Evolutionary conservation across 2,888 invertebrate genomes (phyloP).

Genomic region (Laspeyria flexula): DNA sequence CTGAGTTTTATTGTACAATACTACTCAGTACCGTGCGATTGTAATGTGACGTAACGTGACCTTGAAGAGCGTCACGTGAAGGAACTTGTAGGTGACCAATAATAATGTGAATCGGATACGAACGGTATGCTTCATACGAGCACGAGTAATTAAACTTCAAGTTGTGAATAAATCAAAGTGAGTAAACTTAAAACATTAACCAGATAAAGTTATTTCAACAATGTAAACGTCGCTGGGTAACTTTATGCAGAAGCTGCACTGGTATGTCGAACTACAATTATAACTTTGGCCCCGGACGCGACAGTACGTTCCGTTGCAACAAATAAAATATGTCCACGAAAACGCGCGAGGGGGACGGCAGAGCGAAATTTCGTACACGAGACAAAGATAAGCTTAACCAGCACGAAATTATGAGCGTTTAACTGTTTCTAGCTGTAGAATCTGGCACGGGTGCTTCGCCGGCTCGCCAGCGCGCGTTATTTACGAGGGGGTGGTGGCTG

Average conservation of each 20-base stretch:
- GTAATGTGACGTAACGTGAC: not conserved
- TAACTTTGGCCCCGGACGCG: constrained; percentile 82
- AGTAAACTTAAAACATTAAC: constrained; percentile 75
- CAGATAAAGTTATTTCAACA: constrained; percentile 79
- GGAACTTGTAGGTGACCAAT: not conserved
- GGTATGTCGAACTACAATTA: constrained; percentile 85
- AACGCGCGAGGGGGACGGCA: constrained; percentile 78
- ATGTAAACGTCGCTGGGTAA: constrained; percentile 75
- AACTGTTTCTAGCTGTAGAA: constrained; percentile 86
- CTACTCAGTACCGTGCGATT: not conserved
- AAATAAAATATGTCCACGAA: constrained; percentile 83
- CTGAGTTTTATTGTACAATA: not conserved
- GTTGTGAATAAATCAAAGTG: constrained; percentile 47
- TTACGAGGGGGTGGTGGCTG: constrained; percentile 80
- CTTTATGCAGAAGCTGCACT: constrained; percentile 81
- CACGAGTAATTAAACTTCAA: constrained; percentile 37
- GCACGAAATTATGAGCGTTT: constrained; percentile 86
- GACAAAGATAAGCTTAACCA: constrained; percentile 86
- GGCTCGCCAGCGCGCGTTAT: constrained; percentile 85
- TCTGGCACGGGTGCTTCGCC: constrained; percentile 86
- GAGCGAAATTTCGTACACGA: constrained; percentile 83
- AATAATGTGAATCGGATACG: not conserved
- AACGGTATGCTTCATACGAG: constrained; percentile 14
- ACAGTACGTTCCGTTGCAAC: constrained; percentile 75
- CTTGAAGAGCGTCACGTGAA: not conserved